Percentiles rank a stretch among this genome's conserved stretches.
Conservation (phyloP, 2,888 invertebrate genomes). For the Tetheella fluctuosa region DNA sequence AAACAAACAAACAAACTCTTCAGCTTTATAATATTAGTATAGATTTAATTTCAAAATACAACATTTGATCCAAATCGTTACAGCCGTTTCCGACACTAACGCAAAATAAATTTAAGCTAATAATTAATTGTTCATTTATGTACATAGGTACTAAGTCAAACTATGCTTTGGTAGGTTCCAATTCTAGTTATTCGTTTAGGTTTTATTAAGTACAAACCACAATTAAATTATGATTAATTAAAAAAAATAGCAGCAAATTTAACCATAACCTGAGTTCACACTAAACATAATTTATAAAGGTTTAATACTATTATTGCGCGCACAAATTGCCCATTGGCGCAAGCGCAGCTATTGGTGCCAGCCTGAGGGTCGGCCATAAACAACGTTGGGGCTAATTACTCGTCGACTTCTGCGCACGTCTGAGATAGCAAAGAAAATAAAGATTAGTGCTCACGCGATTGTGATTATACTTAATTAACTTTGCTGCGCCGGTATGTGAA, state of each 20-base stretch:
- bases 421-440: conserved; percentile 24
- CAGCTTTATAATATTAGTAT: no score
- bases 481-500: not conserved
- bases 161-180: no score
- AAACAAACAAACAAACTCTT: no score
- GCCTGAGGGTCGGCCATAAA: conserved; percentile 44
- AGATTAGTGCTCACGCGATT: conserved; percentile 14
- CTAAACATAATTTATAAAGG: conserved; percentile 26
- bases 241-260: not conserved
- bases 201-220: no score
- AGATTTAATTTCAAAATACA: no score
- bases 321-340: conserved; percentile 38
- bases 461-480: not conserved
- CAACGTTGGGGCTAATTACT: conserved; percentile 48
- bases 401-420: conserved; percentile 42
- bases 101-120: no score
- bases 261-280: conserved; percentile 3
- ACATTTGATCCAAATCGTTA: no score
- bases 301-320: conserved; percentile 15
- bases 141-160: no score
- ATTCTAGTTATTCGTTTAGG: no score
- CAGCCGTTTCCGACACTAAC: no score
- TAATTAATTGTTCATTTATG: no score
- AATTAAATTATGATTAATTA: not conserved
- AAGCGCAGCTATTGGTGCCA: conserved; percentile 13